Conservation (phyloP, 2,888 invertebrate genomes). For the Scelioninae gen. 2 region DNA sequence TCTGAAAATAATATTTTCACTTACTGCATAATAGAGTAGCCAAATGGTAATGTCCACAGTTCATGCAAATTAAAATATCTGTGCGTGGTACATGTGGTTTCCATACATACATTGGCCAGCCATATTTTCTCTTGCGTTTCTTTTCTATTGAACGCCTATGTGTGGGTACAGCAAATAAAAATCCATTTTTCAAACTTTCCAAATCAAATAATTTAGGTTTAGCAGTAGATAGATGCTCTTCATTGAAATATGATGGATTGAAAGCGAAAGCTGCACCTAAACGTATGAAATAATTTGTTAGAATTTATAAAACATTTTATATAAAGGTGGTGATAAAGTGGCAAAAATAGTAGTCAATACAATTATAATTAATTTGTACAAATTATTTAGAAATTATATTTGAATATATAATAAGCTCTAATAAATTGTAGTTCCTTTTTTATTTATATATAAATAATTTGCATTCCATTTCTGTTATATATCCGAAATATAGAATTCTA, state of each 20-base stretch:
- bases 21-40: conserved; percentile 88
- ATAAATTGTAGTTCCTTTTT: too few relatives aligned
- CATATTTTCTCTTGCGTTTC: conserved; percentile 84
- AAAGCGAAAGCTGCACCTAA: conserved; percentile 41
- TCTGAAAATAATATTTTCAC: too few relatives aligned
- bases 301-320: too few relatives aligned
- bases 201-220: conserved; percentile 75
- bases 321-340: too few relatives aligned
- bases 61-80: conserved; percentile 84
- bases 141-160: conserved; percentile 86
- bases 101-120: conserved; percentile 80
- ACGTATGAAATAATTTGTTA: neutral
- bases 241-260: conserved; percentile 26
- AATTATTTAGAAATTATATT: too few relatives aligned
- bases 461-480: too few relatives aligned
- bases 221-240: neutral
- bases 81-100: conserved; percentile 85
- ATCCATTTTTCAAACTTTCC: conserved; percentile 82
- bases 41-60: conserved; percentile 91
- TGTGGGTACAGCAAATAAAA: conserved; percentile 90
- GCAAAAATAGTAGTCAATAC: too few relatives aligned
- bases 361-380: too few relatives aligned
- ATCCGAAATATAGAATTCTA: too few relatives aligned
- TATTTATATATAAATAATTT: too few relatives aligned
- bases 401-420: too few relatives aligned